phyloP scores from a whole-genome alignment of 2,113 vertebrate genomes.

The Barnardius zonarius region DNA sequence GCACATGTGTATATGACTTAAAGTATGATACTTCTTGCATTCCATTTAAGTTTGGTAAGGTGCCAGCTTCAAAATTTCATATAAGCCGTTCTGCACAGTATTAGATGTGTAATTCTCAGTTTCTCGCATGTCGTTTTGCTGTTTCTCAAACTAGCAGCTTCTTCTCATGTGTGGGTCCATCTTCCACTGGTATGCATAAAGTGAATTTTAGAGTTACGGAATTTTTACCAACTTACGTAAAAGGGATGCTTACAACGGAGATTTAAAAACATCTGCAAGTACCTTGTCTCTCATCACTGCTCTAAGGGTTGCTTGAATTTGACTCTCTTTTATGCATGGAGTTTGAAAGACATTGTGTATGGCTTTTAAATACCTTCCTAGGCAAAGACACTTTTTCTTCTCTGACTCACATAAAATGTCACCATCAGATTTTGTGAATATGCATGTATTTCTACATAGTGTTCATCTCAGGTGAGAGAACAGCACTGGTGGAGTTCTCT shows the following conservation, averaged over 20 bases:
- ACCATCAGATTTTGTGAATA: not conserved
- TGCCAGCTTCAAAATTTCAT: not conserved
- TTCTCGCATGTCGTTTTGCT: not conserved
- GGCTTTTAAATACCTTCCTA: not conserved
- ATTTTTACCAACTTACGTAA: not conserved
- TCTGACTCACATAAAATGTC: not conserved
- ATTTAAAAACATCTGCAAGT: not conserved
- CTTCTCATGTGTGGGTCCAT: not conserved
- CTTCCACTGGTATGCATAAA: no score
- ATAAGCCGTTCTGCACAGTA: not conserved
- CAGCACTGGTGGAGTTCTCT: not conserved
- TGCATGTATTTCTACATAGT: not conserved
- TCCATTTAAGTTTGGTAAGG: not conserved
- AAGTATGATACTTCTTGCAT: not conserved
- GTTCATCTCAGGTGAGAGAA: not conserved
- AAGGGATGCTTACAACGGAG: not conserved
- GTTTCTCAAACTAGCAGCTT: not conserved
- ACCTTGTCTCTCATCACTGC: not conserved
- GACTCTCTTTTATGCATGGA: not conserved
- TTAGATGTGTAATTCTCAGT: not conserved
- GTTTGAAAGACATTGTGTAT: not conserved
- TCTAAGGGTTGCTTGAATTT: not conserved
- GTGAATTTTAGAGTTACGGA: not conserved
- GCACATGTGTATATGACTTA: fast-evolving
- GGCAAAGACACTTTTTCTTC: not conserved